Evolutionary conservation across 2,888 invertebrate species (phyloP), one percentile per base, ranked within the genome.

Genomic region (Caenorhabditis doughertyi): DNA sequence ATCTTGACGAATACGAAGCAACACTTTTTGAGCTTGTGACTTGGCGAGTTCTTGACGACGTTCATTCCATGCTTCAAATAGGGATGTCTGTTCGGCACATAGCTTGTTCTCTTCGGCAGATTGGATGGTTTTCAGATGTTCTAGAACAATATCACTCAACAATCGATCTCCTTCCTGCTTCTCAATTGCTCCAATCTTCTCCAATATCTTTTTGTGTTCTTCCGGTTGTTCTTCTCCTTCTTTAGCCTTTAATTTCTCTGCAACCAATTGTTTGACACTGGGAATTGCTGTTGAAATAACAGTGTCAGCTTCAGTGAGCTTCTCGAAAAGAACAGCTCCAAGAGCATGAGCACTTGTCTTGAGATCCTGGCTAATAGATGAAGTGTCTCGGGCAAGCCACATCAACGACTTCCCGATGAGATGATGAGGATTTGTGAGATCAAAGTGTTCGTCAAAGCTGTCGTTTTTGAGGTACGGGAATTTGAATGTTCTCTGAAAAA

Each of bases 371-470:
- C 51, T 29, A 13, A 85, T 16, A 1, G 67, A 58, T 29, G 74
- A 70, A 11, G 87, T 70, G 27, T 89, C 86, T 29, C 85, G 58
- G 0, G 85, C 67, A 18, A 90, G 62, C 90, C 90, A 91, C 23
- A 83, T 64, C 64, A 97, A 92, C 2, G 96, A 95, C 93, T 97
- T 97, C 0, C 97, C 97, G 62, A 95, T 93, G 49, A 96, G 93
- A 90, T 94, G 94, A 29, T 94, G 92, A 7, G 95, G 94, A 86
- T 96, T 95, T 79, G 92, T 94, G 23, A 97, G 93, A 92, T 96
- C 96, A 93, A 96, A 96, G 92, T 97, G 97, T 90, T 96, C 95
- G 93, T 97, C 97, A 92, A 95, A 95, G 92, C 94, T 96, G 0
- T 95, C 95, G 92, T 96, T 96, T 89, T 95, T 94, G 47, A 98